Conservation (phyloP, 2,797 vertebrate species). For the Astyanax mexicanus region DNA sequence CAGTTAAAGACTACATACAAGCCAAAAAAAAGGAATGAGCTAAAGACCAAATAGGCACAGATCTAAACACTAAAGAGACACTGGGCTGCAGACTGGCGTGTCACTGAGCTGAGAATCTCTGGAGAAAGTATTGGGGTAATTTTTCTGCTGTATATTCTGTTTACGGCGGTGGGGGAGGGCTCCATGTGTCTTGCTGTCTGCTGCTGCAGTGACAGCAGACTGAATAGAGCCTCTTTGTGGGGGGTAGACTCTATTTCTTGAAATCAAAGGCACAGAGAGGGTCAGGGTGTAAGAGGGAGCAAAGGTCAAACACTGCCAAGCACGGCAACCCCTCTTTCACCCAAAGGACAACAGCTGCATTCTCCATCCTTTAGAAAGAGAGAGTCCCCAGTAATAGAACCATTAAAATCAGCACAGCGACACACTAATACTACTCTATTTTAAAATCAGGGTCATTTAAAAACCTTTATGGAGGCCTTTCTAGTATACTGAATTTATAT, state of each 20-base stretch:
- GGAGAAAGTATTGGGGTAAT: background rate
- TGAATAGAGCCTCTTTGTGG: slow-evolving; percentile 47
- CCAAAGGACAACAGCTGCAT: slow-evolving; percentile 56
- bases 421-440: no score
- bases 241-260: slow-evolving; percentile 39
- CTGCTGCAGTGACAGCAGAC: background rate
- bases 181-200: background rate
- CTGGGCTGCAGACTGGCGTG: background rate
- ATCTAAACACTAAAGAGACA: no score
- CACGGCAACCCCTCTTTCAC: slow-evolving; percentile 32
- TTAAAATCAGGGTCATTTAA: no score
- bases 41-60: no score
- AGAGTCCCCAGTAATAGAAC: slow-evolving; percentile 1
- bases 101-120: background rate
- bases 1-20: no score
- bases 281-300: slow-evolving; percentile 38
- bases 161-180: background rate
- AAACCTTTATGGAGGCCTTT: no score
- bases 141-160: background rate
- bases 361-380: slow-evolving; percentile 44
- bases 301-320: slow-evolving; percentile 48
- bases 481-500: no score
- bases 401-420: background rate
- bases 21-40: no score
- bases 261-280: slow-evolving; percentile 51